Percentiles rank a stretch among this genome's conserved stretches.
Conservation (phyloP, 2,113 vertebrate species). For the Vulpes lagopus region DNA sequence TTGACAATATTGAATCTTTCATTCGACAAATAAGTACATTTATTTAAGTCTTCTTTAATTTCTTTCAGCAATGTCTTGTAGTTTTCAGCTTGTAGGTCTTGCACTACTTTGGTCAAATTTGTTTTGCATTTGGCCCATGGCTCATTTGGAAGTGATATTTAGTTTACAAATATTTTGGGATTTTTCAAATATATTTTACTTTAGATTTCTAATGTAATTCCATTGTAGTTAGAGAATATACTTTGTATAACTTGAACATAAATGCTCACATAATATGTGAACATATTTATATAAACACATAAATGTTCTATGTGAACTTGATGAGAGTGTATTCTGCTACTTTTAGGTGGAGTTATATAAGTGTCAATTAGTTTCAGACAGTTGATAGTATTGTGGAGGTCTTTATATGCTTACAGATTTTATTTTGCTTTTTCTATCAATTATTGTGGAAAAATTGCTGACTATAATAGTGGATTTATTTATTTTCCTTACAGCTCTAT, state of each 20-base stretch:
- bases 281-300: no score
- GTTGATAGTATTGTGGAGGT: not conserved
- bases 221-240: not conserved
- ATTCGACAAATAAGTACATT: not conserved
- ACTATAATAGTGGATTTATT: not conserved
- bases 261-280: not conserved
- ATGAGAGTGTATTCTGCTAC: not conserved
- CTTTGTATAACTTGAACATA: not conserved
- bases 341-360: not conserved
- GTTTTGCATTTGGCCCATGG: not conserved
- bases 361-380: not conserved
- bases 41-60: not conserved
- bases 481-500: not conserved
- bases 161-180: not conserved
- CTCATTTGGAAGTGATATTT: not conserved
- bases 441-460: not conserved
- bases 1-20: not conserved
- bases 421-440: not conserved
- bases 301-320: not conserved
- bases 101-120: not conserved
- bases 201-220: slow-evolving; percentile 40
- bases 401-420: not conserved
- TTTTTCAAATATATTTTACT: not conserved
- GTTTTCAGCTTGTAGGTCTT: not conserved
- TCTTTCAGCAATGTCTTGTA: not conserved